Conservation (phyloP, 2,888 invertebrate species). For the Archips xylosteana region DNA sequence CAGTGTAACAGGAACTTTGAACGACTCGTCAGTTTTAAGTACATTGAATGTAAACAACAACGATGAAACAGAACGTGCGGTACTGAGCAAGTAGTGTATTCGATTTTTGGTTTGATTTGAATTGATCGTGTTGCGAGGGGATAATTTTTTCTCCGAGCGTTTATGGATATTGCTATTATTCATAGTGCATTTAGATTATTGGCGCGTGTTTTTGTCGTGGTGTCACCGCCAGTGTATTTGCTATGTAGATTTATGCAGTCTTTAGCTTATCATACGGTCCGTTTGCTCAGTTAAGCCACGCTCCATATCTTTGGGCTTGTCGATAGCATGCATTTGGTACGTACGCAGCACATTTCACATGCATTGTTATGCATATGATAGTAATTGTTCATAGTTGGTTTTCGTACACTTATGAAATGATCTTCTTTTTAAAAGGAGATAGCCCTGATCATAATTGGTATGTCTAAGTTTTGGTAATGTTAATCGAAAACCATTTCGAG, state of each 20-base stretch:
- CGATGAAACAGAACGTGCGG: neutral
- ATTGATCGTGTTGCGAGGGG: conserved; percentile 43
- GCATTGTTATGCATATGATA: conserved; percentile 10
- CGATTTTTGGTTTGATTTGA: neutral
- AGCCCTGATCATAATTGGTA: too few species aligned
- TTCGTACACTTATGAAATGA: neutral
- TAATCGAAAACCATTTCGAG: too few species aligned
- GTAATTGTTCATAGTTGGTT: neutral
- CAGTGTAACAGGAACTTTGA: neutral
- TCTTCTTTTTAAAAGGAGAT: too few species aligned
- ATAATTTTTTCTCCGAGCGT: conserved; percentile 63
- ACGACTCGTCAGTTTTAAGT: neutral
- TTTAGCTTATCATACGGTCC: conserved; percentile 74
- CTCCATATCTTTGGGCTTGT: conserved; percentile 70
- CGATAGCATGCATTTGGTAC: conserved; percentile 59
- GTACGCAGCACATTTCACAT: conserved; percentile 12
- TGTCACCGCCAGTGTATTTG: conserved; percentile 63
- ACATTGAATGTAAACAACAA: neutral
- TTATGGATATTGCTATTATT: conserved; percentile 51
- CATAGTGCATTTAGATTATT: conserved; percentile 56
- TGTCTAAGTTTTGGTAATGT: too few species aligned
- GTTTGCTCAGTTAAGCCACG: conserved; percentile 71
- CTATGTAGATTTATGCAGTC: conserved; percentile 78
- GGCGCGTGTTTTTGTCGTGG: conserved; percentile 64
- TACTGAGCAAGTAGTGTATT: neutral